Percentiles rank a stretch among this genome's conserved stretches.
phyloP scores from a whole-genome alignment of 2,888 invertebrate species.

The Neria commutata region DNA sequence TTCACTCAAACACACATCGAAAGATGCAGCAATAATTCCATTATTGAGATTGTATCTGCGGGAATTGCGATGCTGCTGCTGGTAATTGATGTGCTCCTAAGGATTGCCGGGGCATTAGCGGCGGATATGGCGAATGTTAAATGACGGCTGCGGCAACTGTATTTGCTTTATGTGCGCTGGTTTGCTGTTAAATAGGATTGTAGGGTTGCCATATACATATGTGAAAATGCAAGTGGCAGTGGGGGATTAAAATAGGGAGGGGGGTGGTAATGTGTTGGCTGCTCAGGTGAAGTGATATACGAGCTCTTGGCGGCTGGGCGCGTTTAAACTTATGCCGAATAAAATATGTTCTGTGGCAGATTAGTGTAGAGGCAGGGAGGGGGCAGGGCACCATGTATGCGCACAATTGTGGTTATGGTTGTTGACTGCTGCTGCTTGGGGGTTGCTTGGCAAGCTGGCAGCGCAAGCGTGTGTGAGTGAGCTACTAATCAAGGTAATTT shows the following conservation, averaged over 20 bases:
- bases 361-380: too few species aligned
- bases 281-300: constrained; percentile 10
- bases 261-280: background rate
- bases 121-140: background rate
- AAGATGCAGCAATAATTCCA: background rate
- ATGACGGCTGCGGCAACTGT: background rate
- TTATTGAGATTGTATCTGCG: background rate
- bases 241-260: background rate
- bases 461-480: background rate
- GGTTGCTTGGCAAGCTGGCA: background rate
- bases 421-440: background rate
- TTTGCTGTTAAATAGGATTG: too few species aligned
- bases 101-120: background rate
- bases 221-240: background rate
- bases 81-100: background rate
- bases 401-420: too few species aligned
- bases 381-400: too few species aligned
- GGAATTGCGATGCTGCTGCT: background rate
- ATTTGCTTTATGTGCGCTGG: background rate
- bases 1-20: too few species aligned
- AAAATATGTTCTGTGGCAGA: background rate
- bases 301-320: background rate
- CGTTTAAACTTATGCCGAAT: constrained; percentile 2
- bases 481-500: constrained; percentile 11
- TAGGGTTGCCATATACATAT: background rate